phyloP scores from a whole-genome alignment of 1,140 invertebrate genomes.

The Pseudomyrmex concolor region DNA sequence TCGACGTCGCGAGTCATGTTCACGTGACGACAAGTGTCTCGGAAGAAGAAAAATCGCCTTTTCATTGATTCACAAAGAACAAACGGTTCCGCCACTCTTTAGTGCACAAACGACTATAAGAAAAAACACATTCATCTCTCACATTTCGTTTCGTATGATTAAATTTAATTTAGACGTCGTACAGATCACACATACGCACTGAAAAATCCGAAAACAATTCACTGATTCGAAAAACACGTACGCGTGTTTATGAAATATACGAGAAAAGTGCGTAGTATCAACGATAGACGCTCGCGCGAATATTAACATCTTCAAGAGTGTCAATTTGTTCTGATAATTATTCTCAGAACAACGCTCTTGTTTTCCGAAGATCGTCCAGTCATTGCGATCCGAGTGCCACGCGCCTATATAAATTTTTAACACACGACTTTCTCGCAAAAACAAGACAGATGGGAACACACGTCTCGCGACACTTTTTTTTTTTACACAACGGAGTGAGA shows the following conservation, averaged over 20 bases:
- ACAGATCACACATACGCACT: too few relatives aligned
- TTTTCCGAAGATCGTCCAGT: background rate
- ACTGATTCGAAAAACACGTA: too few relatives aligned
- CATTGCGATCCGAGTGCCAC: constrained; percentile 1
- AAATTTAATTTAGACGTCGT: too few relatives aligned
- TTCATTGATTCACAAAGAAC: background rate
- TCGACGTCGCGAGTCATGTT: background rate
- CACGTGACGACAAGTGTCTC: background rate
- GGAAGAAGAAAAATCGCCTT: background rate
- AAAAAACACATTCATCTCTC: too few relatives aligned
- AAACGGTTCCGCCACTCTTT: background rate
- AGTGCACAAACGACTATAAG: background rate
- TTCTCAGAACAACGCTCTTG: background rate
- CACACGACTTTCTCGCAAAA: background rate
- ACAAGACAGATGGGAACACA: constrained; percentile 14
- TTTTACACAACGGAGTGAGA: background rate
- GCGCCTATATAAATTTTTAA: background rate
- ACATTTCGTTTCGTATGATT: too few relatives aligned
- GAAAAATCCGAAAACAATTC: too few relatives aligned
- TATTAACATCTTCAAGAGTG: background rate
- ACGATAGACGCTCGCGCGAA: background rate
- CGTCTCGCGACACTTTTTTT: constrained; percentile 25
- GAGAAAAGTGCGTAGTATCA: background rate
- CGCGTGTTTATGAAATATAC: background rate
- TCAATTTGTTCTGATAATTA: background rate